Conservation (phyloP, 2,888 invertebrate genomes). For the Tipula lateralis region DNA sequence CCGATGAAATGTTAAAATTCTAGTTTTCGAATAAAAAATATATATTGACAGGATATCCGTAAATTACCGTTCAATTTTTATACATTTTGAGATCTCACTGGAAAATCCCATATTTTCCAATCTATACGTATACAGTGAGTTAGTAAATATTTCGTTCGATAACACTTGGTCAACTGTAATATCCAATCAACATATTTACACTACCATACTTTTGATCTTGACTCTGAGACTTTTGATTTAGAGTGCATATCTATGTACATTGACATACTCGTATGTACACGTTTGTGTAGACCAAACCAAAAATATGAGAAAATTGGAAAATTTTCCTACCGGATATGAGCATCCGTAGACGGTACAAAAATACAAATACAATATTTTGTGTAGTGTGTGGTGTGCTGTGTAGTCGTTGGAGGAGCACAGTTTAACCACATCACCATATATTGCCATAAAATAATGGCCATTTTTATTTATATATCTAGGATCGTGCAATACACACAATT, state of each 20-base stretch:
- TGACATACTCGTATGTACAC: not conserved
- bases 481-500: not conserved
- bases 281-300: not conserved
- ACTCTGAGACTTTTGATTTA: conserved; percentile 42
- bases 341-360: conserved; percentile 70
- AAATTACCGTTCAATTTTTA: conserved; percentile 19
- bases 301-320: not conserved
- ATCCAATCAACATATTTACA: not conserved
- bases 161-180: not conserved
- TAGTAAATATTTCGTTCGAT: not conserved
- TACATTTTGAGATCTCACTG: not conserved
- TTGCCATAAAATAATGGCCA: not conserved
- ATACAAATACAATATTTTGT: not conserved
- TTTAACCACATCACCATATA: not conserved
- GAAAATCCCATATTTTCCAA: not conserved
- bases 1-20: not conserved
- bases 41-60: conserved; percentile 19
- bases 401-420: not conserved
- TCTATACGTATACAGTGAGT: not conserved
- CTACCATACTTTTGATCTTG: not conserved
- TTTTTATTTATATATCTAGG: not conserved
- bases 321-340: conserved; percentile 66
- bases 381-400: not conserved
- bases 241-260: conserved; percentile 34
- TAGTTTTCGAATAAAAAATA: not conserved